Evolutionary conservation across 2,888 invertebrate genomes (phyloP), one percentile per base, ranked within the genome.

Genomic region (Drosophila cyrtoloma): DNA sequence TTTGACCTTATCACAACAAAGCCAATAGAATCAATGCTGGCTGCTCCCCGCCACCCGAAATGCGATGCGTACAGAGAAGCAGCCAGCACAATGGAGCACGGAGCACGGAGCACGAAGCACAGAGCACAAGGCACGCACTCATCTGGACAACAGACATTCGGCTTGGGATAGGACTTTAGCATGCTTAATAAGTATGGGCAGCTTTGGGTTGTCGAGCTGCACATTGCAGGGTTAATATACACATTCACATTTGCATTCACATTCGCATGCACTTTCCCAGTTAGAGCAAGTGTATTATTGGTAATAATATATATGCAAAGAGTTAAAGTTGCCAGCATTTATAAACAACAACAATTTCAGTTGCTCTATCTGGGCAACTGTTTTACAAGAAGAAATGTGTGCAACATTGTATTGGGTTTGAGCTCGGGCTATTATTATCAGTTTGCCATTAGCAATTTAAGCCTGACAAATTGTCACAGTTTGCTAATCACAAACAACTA

Each of bases 1-100:
- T 90, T 76, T 81, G 86, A 90, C 81, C 90, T 85, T 90, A 85
- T 88, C 90, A 80, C 84, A 89, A 86, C 83, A 86, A 74, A 80
- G 79, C 86, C 89, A 89, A 86, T 89, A 75, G 84, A 87, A 88
- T 90, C 87, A 88, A 87, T 90, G 86, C 80, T 60, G 72, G 66
- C 53, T 12, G 26, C 26, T 28, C n/a, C 28, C 10, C 3, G 39
- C 16, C n/a, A 9, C n/a, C 28, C 50, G 51, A 72, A 75, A 75
- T 53, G 68, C 56, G 67, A 52, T 53, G 51, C 52, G 39, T 50
- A 52, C 56, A 66, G 64, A 75, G 67, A 58, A 55, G 64, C 10
- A 69, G 56, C 59, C 53, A 56, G 58, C 60, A 71, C 67, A 82
- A 68, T 64, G 72, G 65, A 70, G 37, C 32, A 2, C 26, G 16